Base-by-base conservation (phyloP, 2,888 invertebrate species). In the Agrochola circellaris region DNA sequence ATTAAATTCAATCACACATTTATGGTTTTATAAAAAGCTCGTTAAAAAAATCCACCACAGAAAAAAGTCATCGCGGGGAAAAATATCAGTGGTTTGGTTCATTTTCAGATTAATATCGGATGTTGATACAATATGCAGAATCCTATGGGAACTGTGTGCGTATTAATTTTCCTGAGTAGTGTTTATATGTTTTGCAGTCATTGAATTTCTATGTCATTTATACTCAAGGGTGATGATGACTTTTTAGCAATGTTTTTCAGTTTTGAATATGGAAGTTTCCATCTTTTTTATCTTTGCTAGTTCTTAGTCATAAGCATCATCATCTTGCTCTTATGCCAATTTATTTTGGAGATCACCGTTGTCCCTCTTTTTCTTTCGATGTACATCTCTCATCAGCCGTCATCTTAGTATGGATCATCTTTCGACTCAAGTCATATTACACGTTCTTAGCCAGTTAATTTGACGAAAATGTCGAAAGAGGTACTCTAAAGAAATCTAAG, bases 131-230 rank as follows among this genome's bases (percentile, higher is more conserved):
- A 20, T 9, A 42, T 69, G 48, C 38, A 8, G 9, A 45, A 38
- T 58, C 82, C 81, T 69, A 34, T 48, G 76, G 69, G 82, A 20
- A 15, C 45, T 11, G 58, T 51, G 23, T 30, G 42, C 60, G 61
- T 73, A 76, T 81, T 81, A 73, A 76, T 81, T 81, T 66, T 69
- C 34, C 42, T 62, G 69, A 76, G 82, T 81, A 76, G 23, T 69
- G n/a, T 48, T 60, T 23, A 70, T 58, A 56, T 45, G 51, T 66
- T 67, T 62, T 26, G 26, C 15, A 62, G 56, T 8, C 74, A 54
- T 67, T 42, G 38, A n/a, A 61, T 75, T 62, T 61, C 2, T 56
- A 30, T 54, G 51, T 65, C 56, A 30, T 65, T 60, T n/a, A 69
- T 66, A 34, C 73, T 42, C 67, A 15, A 30, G 30, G 9, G 30